These are phyloP conservation scores for Anolis apletophallus DNA, from an alignment of 2,797 vertebrate genomes.

Conservation along the genomic window DNA sequence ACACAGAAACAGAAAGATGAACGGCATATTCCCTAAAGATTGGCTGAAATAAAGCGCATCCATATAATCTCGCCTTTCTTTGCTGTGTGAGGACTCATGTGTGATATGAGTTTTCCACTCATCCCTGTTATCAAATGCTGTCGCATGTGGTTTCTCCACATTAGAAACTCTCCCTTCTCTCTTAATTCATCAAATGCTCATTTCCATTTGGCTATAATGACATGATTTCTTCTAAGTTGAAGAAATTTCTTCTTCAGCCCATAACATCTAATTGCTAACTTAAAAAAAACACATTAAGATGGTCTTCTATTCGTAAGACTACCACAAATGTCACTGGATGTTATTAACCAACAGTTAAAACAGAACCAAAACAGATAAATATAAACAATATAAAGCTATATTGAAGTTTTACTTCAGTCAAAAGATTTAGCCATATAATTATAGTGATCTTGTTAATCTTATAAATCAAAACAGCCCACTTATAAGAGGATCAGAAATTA, in stretches of 20 bases:
- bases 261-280: neutral
- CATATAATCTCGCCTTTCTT: neutral
- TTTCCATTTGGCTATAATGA: neutral
- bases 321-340: neutral
- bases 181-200: neutral
- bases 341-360: too few relatives aligned
- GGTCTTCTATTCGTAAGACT: neutral
- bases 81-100: neutral
- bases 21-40: neutral
- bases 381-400: too few relatives aligned
- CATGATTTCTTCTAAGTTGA: neutral
- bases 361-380: too few relatives aligned
- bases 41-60: neutral
- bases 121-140: neutral
- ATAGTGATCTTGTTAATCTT: too few relatives aligned
- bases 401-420: too few relatives aligned
- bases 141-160: neutral
- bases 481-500: too few relatives aligned
- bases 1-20: neutral
- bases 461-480: too few relatives aligned
- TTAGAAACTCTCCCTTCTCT: neutral
- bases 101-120: neutral
- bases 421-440: too few relatives aligned
- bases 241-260: neutral
- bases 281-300: slow-evolving; percentile 1